Evolutionary conservation across 2,113 vertebrate species (phyloP).

Genomic region (Gasterosteus nipponicus): DNA sequence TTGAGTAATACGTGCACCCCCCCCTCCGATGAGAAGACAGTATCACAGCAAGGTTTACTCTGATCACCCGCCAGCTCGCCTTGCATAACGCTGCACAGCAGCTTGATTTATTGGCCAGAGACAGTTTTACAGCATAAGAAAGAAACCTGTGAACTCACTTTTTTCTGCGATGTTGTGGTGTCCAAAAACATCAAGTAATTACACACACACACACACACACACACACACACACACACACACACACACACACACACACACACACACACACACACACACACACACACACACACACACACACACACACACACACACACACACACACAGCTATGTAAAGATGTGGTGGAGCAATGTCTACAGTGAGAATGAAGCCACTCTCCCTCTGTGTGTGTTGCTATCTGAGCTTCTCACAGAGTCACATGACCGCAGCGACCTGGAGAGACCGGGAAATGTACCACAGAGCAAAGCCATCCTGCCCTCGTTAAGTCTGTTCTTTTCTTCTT

Average conservation of each 20-base stretch:
- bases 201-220: no score
- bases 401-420: background rate
- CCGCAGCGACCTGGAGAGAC: background rate
- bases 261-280: no score
- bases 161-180: constrained; percentile 2
- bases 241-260: background rate
- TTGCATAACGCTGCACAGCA: constrained; percentile 44
- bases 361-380: no score
- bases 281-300: no score
- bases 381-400: background rate
- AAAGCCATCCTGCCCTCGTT: background rate
- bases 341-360: background rate
- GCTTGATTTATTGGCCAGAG: constrained; percentile 26
- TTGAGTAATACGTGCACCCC: background rate
- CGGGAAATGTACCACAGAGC: background rate
- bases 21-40: constrained; percentile 13
- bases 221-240: background rate
- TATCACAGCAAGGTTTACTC: constrained; percentile 18
- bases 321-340: background rate
- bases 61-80: constrained; percentile 46
- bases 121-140: constrained; percentile 10
- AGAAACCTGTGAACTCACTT: background rate
- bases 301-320: no score
- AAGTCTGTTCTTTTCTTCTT: background rate
- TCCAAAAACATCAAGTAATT: background rate